Conservation (phyloP, 2,888 invertebrate species). For the Drosophila cognata region DNA sequence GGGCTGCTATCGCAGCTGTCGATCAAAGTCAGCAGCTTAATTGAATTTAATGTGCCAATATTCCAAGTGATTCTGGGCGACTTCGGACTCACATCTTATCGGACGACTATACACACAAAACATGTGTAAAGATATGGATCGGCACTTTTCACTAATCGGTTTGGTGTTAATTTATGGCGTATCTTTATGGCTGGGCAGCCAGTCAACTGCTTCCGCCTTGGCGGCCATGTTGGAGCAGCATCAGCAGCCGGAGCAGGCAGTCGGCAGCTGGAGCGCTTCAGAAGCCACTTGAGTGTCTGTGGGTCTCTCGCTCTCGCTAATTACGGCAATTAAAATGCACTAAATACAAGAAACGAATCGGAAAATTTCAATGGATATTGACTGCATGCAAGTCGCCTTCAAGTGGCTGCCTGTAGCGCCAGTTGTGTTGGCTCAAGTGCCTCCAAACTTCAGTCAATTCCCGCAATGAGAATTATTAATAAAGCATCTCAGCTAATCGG, state of each 20-base stretch:
- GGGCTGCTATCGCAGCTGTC: slow-evolving; percentile 37
- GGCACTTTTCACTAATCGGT: slow-evolving; percentile 80
- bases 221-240: slow-evolving; percentile 63
- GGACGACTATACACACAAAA: slow-evolving; percentile 33
- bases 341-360: slow-evolving; percentile 71
- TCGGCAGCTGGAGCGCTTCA: slow-evolving; percentile 55
- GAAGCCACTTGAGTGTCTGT: slow-evolving; percentile 66
- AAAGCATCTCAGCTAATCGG: slow-evolving; percentile 58
- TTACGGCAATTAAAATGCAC: slow-evolving; percentile 81
- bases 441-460: slow-evolving; percentile 37
- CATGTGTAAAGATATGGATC: slow-evolving; percentile 76
- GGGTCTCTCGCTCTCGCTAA: slow-evolving; percentile 61
- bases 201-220: slow-evolving; percentile 73
- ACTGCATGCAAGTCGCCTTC: slow-evolving; percentile 55
- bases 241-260: slow-evolving; percentile 8
- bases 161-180: slow-evolving; percentile 78
- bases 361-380: slow-evolving; percentile 42
- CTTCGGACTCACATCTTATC: slow-evolving; percentile 6
- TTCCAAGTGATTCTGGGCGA: slow-evolving; percentile 40
- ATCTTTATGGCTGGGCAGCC: slow-evolving; percentile 64
- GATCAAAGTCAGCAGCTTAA: slow-evolving; percentile 65
- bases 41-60: slow-evolving; percentile 77
- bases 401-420: slow-evolving; percentile 63
- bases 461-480: slow-evolving; percentile 67
- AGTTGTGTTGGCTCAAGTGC: slow-evolving; percentile 63